These are phyloP conservation scores for Scaptomyza polygonia DNA, from an alignment of 2,888 invertebrate genomes.

Conservation along the genomic window DNA sequence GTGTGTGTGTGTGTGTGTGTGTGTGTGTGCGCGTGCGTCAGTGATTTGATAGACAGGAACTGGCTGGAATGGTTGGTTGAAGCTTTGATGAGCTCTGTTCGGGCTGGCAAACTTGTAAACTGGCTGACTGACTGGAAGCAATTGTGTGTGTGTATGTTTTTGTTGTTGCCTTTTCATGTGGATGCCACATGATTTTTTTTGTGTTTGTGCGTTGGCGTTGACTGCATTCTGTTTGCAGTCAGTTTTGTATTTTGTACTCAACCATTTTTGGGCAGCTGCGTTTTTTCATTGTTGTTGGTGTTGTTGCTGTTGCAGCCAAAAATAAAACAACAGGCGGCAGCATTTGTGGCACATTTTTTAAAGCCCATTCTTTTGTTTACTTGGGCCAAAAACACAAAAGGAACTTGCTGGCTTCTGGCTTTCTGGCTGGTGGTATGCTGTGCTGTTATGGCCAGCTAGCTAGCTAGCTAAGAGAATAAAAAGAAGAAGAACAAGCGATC, in stretches of 20 bases:
- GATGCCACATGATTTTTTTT: too few species aligned
- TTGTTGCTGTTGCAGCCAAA: conserved; percentile 40
- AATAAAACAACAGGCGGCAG: conserved; percentile 43
- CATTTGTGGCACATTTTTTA: conserved; percentile 38
- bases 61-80: background rate
- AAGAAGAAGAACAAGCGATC: conserved; percentile 71
- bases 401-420: conserved; percentile 38
- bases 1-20: conserved; percentile 18
- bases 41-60: conserved; percentile 47
- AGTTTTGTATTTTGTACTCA: conserved; percentile 24
- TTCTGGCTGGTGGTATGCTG: conserved; percentile 25
- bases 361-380: conserved; percentile 67
- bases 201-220: conserved; percentile 75
- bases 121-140: conserved; percentile 20
- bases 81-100: conserved; percentile 9
- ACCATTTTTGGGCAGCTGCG: conserved; percentile 61
- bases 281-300: too few species aligned
- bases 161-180: too few species aligned
- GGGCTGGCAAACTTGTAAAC: conserved; percentile 25
- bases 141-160: conserved; percentile 62
- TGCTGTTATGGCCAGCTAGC: conserved; percentile 23
- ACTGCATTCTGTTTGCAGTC: conserved; percentile 56
- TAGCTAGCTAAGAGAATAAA: background rate
- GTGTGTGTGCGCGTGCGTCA: conserved; percentile 17
- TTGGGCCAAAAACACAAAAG: conserved; percentile 60